Evolutionary conservation across 2,888 invertebrate species (phyloP).

Genomic region (Tromatobia lineatoria): DNA sequence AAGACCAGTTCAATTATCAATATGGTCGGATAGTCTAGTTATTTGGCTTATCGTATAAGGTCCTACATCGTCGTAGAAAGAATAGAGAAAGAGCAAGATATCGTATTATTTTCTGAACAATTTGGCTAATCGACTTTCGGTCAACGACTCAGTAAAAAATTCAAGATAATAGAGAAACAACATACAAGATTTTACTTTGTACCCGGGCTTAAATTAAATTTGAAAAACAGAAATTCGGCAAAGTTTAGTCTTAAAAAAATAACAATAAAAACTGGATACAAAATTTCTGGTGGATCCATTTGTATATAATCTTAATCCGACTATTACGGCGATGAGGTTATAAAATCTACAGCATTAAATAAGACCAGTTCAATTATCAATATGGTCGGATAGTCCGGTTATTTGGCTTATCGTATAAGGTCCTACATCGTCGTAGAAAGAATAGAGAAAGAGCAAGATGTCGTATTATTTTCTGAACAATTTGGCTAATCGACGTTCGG

Average conservation of each 20-base stretch:
- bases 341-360: neutral
- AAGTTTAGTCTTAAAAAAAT: no score
- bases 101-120: slow-evolving; percentile 79
- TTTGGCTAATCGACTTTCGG: slow-evolving; percentile 79
- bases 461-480: slow-evolving; percentile 79
- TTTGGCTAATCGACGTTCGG: slow-evolving; percentile 79
- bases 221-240: no score
- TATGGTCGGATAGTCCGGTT: neutral
- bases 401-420: neutral
- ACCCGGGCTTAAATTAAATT: no score
- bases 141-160: no score
- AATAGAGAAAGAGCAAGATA: slow-evolving; percentile 67
- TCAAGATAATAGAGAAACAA: no score
- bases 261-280: no score
- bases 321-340: no score
- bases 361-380: neutral
- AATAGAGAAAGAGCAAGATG: slow-evolving; percentile 67
- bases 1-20: neutral
- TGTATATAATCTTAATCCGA: no score
- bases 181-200: no score
- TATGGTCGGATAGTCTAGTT: neutral
- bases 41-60: neutral
- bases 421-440: neutral
- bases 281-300: no score
- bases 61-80: neutral